Conservation (phyloP, 2,888 invertebrate species). For the Exephanes ischioxanthus region DNA sequence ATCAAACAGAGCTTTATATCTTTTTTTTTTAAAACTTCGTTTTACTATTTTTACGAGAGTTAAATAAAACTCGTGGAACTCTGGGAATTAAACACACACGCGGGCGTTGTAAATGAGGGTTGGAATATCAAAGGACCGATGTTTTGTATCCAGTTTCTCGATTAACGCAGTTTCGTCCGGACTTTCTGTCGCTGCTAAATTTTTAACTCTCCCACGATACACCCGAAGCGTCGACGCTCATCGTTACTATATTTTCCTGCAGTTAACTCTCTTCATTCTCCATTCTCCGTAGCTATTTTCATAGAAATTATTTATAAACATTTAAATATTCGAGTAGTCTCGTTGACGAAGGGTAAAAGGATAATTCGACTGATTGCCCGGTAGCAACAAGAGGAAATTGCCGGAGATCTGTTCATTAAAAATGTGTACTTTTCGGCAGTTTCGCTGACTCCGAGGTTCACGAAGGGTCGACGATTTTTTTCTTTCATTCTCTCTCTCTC, state of each 20-base stretch:
- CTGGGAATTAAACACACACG: not conserved
- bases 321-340: not conserved
- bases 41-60: slow-evolving; percentile 1
- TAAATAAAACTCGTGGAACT: not conserved
- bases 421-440: not conserved
- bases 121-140: not conserved
- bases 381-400: not conserved
- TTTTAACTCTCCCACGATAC: not conserved
- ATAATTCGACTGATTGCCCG: not conserved
- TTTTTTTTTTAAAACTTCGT: not conserved
- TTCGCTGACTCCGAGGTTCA: slow-evolving; percentile 14
- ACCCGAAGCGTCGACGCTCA: not conserved
- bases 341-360: not conserved
- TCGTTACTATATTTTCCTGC: not conserved
- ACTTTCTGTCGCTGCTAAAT: not conserved
- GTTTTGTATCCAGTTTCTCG: not conserved
- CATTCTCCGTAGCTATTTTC: no score
- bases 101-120: not conserved
- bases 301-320: not conserved
- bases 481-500: slow-evolving; percentile 21
- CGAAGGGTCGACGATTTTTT: slow-evolving; percentile 35
- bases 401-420: not conserved
- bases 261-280: not conserved
- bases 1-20: not conserved
- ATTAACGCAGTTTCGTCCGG: not conserved